A percentile compares a stretch with the other conserved stretches of the same genome.
phyloP scores from a whole-genome alignment of 2,797 vertebrate genomes.

The Remorina albescens region DNA sequence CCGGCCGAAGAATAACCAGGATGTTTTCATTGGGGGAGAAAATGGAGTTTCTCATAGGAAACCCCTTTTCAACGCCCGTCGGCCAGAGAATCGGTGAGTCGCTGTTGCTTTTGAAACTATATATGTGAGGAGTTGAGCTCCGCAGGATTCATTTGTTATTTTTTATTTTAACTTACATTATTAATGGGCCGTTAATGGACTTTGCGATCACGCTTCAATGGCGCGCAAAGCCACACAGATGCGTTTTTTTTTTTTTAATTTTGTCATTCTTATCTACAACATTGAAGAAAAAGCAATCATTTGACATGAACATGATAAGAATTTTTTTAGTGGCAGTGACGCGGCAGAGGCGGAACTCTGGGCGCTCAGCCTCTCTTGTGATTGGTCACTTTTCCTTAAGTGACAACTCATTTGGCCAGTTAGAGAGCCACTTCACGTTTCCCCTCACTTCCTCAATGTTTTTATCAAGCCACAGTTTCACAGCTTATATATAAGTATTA shows the following conservation, averaged over 20 bases:
- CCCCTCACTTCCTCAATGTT: constrained; percentile 61
- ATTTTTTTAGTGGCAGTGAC: constrained; percentile 25
- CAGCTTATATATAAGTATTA: background rate
- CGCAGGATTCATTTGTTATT: background rate
- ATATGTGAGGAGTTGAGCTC: background rate
- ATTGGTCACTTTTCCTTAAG: constrained; percentile 52
- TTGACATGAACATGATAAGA: constrained; percentile 34
- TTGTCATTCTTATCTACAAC: background rate
- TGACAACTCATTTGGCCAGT: constrained; percentile 36
- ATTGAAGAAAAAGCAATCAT: background rate
- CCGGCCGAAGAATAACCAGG: background rate
- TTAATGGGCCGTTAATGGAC: accelerated
- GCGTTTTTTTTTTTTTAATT: background rate
- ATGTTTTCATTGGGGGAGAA: constrained; percentile 78
- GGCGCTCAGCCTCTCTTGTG: background rate
- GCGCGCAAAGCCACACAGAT: accelerated
- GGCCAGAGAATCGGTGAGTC: constrained; percentile 86
- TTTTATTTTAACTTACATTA: background rate
- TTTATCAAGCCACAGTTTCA: constrained; percentile 1
- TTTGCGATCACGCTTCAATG: accelerated
- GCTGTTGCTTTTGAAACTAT: constrained; percentile 15
- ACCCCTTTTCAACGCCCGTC: constrained; percentile 84
- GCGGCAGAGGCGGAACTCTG: constrained; percentile 27
- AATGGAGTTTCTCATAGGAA: constrained; percentile 84
- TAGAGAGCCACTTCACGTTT: background rate